Percentiles rank a stretch among this genome's conserved stretches.
phyloP scores from a whole-genome alignment of 2,888 invertebrate genomes.

The Melanargia galathea region DNA sequence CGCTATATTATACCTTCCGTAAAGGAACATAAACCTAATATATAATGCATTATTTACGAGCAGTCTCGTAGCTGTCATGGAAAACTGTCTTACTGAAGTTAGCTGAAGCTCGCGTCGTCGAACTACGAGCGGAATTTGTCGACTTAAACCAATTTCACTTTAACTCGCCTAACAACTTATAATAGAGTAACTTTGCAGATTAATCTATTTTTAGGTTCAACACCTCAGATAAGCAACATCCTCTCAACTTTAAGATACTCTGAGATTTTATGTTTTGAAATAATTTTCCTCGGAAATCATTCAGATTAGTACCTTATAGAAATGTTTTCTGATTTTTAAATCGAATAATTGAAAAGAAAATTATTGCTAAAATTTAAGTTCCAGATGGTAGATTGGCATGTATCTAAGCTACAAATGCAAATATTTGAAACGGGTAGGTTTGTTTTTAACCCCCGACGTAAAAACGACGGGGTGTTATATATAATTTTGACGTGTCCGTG shows the following conservation, averaged over 20 bases:
- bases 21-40: conserved; percentile 39
- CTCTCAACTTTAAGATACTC: conserved; percentile 19
- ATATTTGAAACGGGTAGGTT: too few relatives aligned
- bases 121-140: conserved; percentile 71
- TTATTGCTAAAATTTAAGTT: too few relatives aligned
- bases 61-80: conserved; percentile 49
- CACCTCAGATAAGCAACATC: conserved; percentile 45
- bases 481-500: too few relatives aligned
- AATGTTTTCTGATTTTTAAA: neutral
- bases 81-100: conserved; percentile 59
- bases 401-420: too few relatives aligned
- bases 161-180: conserved; percentile 70
- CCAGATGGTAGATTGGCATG: too few relatives aligned
- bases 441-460: too few relatives aligned
- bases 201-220: conserved; percentile 61
- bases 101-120: conserved; percentile 55
- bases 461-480: too few relatives aligned
- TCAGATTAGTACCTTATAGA: neutral
- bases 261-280: conserved; percentile 17
- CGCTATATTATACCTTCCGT: neutral
- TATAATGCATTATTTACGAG: conserved; percentile 46
- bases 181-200: conserved; percentile 73
- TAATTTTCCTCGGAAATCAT: neutral
- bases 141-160: conserved; percentile 66
- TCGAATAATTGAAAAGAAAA: too few relatives aligned